A percentile compares a stretch with the other conserved stretches of the same genome.
Conservation (phyloP, 2,888 invertebrate genomes). For the Nineta flava region DNA sequence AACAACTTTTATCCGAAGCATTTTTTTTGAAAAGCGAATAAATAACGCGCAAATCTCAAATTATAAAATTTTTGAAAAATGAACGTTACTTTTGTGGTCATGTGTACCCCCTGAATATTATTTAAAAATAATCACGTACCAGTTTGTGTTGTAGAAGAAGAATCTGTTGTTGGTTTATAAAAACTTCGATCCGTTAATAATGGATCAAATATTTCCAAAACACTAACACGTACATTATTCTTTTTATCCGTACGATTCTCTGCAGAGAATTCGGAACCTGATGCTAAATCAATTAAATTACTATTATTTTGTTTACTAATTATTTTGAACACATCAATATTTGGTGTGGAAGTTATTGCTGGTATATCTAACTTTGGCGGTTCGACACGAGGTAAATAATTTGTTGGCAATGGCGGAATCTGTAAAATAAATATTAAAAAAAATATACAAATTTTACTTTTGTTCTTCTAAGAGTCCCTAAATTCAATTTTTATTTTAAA, state of each 20-base stretch:
- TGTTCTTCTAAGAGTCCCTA: neutral
- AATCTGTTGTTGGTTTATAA: neutral
- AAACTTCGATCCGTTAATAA: slow-evolving; percentile 37
- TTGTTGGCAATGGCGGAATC: slow-evolving; percentile 26
- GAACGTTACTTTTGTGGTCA: too few species aligned
- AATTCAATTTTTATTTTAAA: too few species aligned
- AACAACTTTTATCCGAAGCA: too few species aligned
- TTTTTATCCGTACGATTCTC: slow-evolving; percentile 13
- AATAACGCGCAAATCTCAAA: too few species aligned
- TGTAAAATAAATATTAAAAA: slow-evolving; percentile 14
- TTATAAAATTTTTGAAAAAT: too few species aligned
- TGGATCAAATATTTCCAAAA: slow-evolving; percentile 80
- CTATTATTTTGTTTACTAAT: slow-evolving; percentile 31
- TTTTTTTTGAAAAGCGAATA: too few species aligned
- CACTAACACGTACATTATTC: slow-evolving; percentile 43
- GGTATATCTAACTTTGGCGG: slow-evolving; percentile 11
- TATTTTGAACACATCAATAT: slow-evolving; percentile 27
- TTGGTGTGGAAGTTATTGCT: slow-evolving; percentile 19
- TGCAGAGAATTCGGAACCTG: slow-evolving; percentile 18
- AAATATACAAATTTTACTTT: neutral
- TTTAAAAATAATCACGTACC: neutral
- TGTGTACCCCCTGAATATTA: too few species aligned
- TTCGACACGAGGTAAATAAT: slow-evolving; percentile 20
- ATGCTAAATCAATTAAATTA: slow-evolving; percentile 41
- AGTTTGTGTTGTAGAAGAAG: too few species aligned